Conservation (phyloP, 2,888 invertebrate species). For the Cecidostiba fungosa region DNA sequence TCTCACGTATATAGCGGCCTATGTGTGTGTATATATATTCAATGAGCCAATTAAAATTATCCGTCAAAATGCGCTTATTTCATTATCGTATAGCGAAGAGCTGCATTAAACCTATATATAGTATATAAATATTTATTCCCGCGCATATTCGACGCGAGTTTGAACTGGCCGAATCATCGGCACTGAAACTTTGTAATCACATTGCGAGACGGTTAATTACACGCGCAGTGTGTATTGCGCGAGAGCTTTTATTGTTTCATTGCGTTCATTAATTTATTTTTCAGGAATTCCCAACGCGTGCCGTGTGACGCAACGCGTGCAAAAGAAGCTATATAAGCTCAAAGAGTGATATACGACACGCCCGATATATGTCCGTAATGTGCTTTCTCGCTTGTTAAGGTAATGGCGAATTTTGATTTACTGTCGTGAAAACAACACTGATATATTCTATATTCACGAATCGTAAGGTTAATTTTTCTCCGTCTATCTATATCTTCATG, state of each 20-base stretch:
- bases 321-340: neutral
- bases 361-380: neutral
- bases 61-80: constrained; percentile 51
- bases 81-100: constrained; percentile 37
- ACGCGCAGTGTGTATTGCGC: too few species aligned
- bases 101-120: neutral
- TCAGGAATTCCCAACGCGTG: neutral
- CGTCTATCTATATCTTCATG: constrained; percentile 28
- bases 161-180: neutral
- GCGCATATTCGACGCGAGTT: neutral
- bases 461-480: too few species aligned
- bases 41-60: constrained; percentile 65
- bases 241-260: neutral
- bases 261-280: constrained; percentile 8
- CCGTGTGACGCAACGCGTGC: neutral
- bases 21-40: constrained; percentile 25
- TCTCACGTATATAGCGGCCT: neutral
- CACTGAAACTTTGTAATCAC: neutral
- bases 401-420: constrained; percentile 2
- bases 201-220: constrained; percentile 5
- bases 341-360: neutral
- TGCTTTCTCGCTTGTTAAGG: neutral
- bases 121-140: constrained; percentile 21
- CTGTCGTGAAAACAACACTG: neutral
- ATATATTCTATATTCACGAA: too few species aligned